Conservation (phyloP, 37 sponge, comb jelly and placozoan species). For the Tethya wilhelma region DNA sequence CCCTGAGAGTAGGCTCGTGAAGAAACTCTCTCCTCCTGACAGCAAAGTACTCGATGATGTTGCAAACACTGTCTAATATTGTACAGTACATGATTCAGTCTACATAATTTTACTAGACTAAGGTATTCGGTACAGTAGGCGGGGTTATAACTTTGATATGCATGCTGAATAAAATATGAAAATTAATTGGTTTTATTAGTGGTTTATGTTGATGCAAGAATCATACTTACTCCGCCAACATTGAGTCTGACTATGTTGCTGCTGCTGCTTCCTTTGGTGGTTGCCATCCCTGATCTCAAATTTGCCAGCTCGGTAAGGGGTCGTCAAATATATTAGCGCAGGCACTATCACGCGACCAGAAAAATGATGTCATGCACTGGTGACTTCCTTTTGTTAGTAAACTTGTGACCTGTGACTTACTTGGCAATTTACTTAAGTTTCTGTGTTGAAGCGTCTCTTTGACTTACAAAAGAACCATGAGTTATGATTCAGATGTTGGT, state of each 20-base stretch:
- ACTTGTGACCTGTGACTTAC: background rate
- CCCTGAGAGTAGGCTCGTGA: slow-evolving; percentile 64
- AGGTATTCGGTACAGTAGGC: too few relatives aligned
- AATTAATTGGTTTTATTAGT: too few relatives aligned
- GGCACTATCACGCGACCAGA: background rate
- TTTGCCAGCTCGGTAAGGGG: background rate
- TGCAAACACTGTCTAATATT: slow-evolving; percentile 29
- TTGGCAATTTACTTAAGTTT: background rate
- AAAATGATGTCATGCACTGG: too few relatives aligned
- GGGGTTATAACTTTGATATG: too few relatives aligned
- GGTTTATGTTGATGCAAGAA: too few relatives aligned
- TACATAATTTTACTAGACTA: too few relatives aligned
- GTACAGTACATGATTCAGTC: too few relatives aligned
- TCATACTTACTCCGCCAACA: slow-evolving; percentile 61
- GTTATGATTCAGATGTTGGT: slow-evolving; percentile 82
- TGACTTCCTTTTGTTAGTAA: background rate
- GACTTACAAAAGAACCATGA: slow-evolving; percentile 16
- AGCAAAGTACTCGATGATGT: slow-evolving; percentile 52
- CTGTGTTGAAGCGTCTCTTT: background rate
- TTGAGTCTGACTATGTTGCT: slow-evolving; percentile 45
- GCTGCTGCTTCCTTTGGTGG: background rate
- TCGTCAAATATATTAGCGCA: background rate
- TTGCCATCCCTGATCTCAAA: background rate
- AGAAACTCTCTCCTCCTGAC: slow-evolving; percentile 72
- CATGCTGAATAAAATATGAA: too few relatives aligned